phyloP scores from a whole-genome alignment of 2,888 invertebrate genomes.

The Diplolepis rosae region DNA sequence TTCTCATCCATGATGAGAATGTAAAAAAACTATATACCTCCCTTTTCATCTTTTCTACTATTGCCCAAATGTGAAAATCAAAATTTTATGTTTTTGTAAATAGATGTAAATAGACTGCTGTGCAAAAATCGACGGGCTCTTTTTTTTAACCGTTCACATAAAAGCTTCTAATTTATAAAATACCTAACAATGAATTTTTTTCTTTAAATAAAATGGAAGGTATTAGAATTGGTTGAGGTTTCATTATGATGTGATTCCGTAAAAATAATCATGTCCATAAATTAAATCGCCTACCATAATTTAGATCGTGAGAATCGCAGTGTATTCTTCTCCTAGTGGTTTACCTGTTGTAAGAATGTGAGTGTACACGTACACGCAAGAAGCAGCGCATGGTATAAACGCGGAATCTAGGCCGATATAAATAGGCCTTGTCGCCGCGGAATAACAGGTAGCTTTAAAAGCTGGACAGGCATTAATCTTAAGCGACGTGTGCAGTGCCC shows the following conservation, averaged over 20 bases:
- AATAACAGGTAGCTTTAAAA: conserved; percentile 73
- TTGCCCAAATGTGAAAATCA: no score
- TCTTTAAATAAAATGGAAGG: no score
- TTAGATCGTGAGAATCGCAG: conserved; percentile 68
- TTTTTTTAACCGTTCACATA: no score
- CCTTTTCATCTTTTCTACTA: no score
- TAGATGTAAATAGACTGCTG: no score
- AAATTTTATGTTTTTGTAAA: no score
- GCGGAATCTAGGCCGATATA: conserved; percentile 73
- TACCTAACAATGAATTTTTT: no score
- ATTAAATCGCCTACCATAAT: conserved; percentile 58
- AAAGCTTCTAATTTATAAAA: no score
- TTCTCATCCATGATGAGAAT: no score
- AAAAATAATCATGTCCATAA: conserved; percentile 61
- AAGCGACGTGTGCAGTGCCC: conserved; percentile 38
- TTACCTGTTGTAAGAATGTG: conserved; percentile 55
- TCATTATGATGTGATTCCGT: conserved; percentile 53
- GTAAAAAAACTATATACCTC: no score
- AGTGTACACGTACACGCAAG: conserved; percentile 40
- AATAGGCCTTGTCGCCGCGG: conserved; percentile 70
- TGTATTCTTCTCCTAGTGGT: conserved; percentile 56
- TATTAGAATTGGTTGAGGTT: background rate
- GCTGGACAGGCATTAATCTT: conserved; percentile 53
- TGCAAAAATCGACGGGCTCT: no score
- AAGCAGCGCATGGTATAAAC: conserved; percentile 63